phyloP scores from a whole-genome alignment of 2,888 invertebrate genomes.

The Caenorhabditis japonica region DNA sequence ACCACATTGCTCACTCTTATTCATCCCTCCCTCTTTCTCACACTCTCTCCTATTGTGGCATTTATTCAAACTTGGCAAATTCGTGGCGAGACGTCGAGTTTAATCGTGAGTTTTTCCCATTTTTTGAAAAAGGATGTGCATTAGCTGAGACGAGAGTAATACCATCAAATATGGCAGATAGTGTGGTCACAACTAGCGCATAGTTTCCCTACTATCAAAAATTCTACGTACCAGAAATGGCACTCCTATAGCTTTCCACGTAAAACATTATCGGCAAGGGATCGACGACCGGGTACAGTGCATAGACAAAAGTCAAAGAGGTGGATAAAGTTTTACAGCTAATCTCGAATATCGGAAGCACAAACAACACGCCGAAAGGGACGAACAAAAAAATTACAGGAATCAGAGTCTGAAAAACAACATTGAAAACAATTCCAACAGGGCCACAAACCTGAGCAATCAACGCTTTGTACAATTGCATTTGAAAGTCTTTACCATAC shows the following conservation, averaged over 20 bases:
- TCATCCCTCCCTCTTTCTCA: no score
- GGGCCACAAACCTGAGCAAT: conserved; percentile 22
- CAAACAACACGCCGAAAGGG: conserved; percentile 21
- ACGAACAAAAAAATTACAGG: conserved; percentile 21
- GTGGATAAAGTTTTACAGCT: conserved; percentile 9
- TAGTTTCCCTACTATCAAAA: no score
- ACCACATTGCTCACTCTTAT: no score
- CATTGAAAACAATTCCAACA: not conserved
- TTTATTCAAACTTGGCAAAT: no score
- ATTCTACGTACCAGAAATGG: no score
- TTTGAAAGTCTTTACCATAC: conserved; percentile 22
- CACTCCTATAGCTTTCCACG: conserved; percentile 22
- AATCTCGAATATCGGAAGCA: conserved; percentile 24
- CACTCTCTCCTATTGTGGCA: no score
- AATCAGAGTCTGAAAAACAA: conserved; percentile 25
- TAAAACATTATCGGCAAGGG: conserved; percentile 29
- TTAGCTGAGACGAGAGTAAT: no score
- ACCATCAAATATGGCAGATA: not conserved
- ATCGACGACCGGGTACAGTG: conserved; percentile 32
- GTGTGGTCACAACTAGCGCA: conserved; percentile 5
- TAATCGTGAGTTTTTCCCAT: no score
- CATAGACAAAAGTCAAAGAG: conserved; percentile 27
- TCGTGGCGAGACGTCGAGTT: no score
- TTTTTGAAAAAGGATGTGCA: no score
- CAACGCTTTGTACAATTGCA: conserved; percentile 34